Base-by-base conservation (phyloP, 1,140 invertebrate genomes). In the Tribolium castaneum region DNA sequence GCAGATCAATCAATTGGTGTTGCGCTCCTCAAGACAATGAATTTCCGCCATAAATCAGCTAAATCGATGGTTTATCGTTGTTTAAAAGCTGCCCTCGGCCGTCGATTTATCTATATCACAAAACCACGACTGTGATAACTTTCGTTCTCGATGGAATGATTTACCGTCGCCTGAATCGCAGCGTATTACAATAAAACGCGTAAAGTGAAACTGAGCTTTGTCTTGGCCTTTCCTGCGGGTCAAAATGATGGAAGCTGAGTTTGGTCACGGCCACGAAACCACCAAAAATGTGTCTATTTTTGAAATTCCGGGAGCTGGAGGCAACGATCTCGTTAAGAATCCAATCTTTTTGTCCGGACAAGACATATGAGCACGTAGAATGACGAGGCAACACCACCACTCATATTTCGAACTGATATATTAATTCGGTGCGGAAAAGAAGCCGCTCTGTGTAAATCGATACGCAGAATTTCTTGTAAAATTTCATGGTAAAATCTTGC, bases 161-260 rank as follows among this genome's bases (percentile, higher is more conserved):
- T 73, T 73, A 73, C 49, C 30, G 71, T 50, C 22, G 50, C 45
- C 50, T 51, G 70, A 51, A 72, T 72, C 39, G 50, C 14, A 45
- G 13, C 71, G 71, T 73, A 73, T 73, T 73, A 73, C 25, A 73
- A 73, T 73, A 73, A 73, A 54, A 54, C 71, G 45, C 49, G 71
- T 73, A 73, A 73, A 73, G 71, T 73, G 71, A 73, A 73, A 73
- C 71, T 54, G 71, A 73, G 52, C 52, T 73, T 73, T 73, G 52
- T 73, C 49, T 73, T 34, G 12, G 71, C 49, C 49, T 54, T 19
- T 73, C 51, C 71, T 73, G 19, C 25, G 30, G 71, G 71, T 73
- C 49, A 51, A 54, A 73, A 66, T 1, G 50, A 50, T 71, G 66
- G 66, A 16, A 34, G 35, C 10, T 35, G 66, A 12, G 34, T 45